Evolutionary conservation across 2,888 invertebrate species (phyloP), one percentile per base, ranked within the genome.

Genomic region (Oscheius onirici): DNA sequence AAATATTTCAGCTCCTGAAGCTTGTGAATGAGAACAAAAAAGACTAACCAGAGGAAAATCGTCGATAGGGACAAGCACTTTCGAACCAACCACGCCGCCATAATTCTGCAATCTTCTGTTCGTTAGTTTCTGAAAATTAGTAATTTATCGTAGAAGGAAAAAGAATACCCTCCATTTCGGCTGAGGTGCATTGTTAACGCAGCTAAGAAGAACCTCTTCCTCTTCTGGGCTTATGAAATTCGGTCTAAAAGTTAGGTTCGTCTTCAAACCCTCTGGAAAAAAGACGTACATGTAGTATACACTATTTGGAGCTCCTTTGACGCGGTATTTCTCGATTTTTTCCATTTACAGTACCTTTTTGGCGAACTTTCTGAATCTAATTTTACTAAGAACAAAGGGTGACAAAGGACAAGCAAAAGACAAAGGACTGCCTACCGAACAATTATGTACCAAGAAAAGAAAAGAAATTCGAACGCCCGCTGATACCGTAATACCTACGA

Each of bases 91-190:
- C 69, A 95, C 90, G 0, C 97, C 97, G 26, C 97, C 97, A 92
- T 97, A 99, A 88, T 97, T 97, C 88, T 97, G 95, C n/a, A 99
- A 90, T 76, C 96, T 91, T 77, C 97, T 91, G 87, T 95, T 93
- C 22, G 75, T 93, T 11, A 79, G 71, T 8, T 55, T 69, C 92
- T 49, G 43, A 17, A 69, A 69, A 15, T n/a, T 6, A 61, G 1
- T 22, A 10, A 17, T 17, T 49, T 28, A 10, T 13, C 54, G 24
- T 6, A 60, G 10, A 40, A n/a, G n/a, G 11, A 11, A 6, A 11
- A 17, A 51, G 87, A n/a, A n/a, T n/a, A 93, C 93, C 1, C 95
- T 95, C 99, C 99, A 99, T 89, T 95, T 95, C 10, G 97, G 96
- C 92, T 93, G 87, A 0, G 97, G 97, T 11, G 92, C 92, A 22